Base-by-base conservation (phyloP, 1,140 invertebrate genomes). In the Papilio machaon region DNA sequence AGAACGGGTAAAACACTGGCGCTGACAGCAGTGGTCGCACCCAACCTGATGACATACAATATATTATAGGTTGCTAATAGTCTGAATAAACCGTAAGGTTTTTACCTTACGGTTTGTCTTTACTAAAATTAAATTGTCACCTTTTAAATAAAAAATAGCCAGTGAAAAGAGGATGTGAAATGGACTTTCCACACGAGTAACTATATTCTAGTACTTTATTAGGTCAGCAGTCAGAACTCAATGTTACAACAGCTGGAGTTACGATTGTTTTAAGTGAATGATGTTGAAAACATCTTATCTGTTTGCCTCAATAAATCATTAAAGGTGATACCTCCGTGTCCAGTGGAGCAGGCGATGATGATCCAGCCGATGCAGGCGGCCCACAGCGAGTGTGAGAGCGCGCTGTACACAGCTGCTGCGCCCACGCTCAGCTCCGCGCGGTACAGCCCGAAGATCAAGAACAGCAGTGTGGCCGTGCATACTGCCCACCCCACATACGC, bases 281-380 rank as follows among this genome's bases (percentile, higher is more conserved):
- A 30, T 30, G 23, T 30, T 30, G 23, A 30, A 30, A 2, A 30
- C 23, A 30, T 30, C 23, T 30, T 30, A 2, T 30, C 23, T 30
- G 23, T 30, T 43, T 43, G 38, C 4, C 4, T 43, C 4, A 4
- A 43, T 64, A 15, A 0, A 49, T 23, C 19, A 30, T 46, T n/a
- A n/a, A 52, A 30, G 19, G 52, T 79, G 73, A 35, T 92, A 97
- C 97, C 97, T 94, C 97, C 98, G 91, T 98, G 96, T 80, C 98
- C 98, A 43, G 97, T 98, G 30, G 97, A 97, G 88, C 98, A 99
- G 1, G 98, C 98, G 80, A 98, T 96, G 10, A 98, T 97, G 83
- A 98, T 97, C 98, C 98, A 99, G 0, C 97, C 96, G 17, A 99
- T 91, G 23, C 96, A 96, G 8, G 98, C 85, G 10, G 98, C 97